Conservation (phyloP, 2,113 vertebrate species). For the Strix uralensis region DNA sequence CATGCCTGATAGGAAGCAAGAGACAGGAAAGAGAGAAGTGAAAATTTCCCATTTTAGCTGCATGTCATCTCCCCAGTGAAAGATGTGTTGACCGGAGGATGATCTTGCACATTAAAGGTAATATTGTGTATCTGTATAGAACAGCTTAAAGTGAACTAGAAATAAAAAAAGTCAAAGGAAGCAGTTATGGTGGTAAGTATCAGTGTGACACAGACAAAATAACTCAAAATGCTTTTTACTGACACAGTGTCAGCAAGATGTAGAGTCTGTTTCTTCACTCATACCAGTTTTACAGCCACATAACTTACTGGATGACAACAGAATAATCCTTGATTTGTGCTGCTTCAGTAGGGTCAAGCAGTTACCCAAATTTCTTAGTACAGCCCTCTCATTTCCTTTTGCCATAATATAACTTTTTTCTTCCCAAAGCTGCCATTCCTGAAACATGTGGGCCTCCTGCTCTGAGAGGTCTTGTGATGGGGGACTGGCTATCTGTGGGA, state of each 20-base stretch:
- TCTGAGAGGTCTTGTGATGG: not conserved
- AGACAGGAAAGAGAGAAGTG: not conserved
- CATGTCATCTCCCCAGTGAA: not conserved
- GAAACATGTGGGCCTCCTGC: not conserved
- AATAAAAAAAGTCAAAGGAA: constrained; percentile 32
- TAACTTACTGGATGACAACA: constrained; percentile 2
- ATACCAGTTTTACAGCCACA: constrained; percentile 9
- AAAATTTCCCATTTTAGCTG: not conserved
- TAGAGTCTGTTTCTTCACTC: constrained; percentile 16
- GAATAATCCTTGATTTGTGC: constrained; percentile 33
- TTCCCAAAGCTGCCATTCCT: not conserved
- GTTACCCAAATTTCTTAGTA: not conserved
- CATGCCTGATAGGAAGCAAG: not conserved
- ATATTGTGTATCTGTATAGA: constrained; percentile 16
- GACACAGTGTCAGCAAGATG: not conserved
- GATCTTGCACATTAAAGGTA: constrained; percentile 4
- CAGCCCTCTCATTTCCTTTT: not conserved
- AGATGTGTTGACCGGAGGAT: not conserved
- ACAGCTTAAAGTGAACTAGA: constrained; percentile 8
- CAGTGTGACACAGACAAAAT: not conserved
- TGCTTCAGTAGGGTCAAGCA: not conserved
- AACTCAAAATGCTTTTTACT: constrained; percentile 44
- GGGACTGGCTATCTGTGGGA: not conserved
- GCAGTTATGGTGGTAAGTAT: constrained; percentile 17
- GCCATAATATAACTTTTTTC: not conserved